Evolutionary conservation across 2,113 vertebrate species (phyloP), one percentile per base, ranked within the genome.

Genomic region (Sapayoa aenigma): DNA sequence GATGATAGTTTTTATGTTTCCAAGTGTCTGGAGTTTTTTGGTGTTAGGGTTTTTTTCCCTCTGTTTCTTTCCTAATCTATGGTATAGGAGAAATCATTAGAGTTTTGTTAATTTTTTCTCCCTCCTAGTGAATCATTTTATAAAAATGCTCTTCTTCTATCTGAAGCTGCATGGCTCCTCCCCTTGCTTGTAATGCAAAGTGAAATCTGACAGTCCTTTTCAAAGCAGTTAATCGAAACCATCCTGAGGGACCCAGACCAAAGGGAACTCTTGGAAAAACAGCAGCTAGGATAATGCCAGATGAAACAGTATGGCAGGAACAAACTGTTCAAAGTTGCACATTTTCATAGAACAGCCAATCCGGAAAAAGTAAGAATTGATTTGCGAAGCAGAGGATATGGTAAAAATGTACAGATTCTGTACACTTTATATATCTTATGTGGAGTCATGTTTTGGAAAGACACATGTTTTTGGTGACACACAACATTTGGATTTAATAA

Each of bases 251-350:
- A 24, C 7, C 6, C 19, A 77, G 11, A 4, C 18, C 33, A 60
- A 59, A 60, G 11, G 6, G 12, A 7, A 25, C 21, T 82, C 2
- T 53, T 37, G 22, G 39, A 53, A 52, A 78, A 93, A 30, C 12
- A 71, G 7, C 28, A 50, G 28, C 6, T 8, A 66, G 28, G 14
- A 53, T 13, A 52, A 28, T 9, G 7, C 2, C 67, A 49, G 11
- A 14, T 49, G 9, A 55, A 82, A 39, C 17, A 44, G 5, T 21
- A n/a, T 31, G n/a, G 46, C 9, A 65, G 30, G 4, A 42, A 27
- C 12, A 59, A 55, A 14, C 3, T 55, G 6, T 52, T 79, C 14
- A 5, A 0, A 2, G 14, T 42, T 52, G 27, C 0, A 1, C 3
- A 33, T 88, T 56, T 79, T 52, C 44, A 39, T 22, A 12, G 21